These are phyloP conservation scores for Jacana jacana DNA, from an alignment of 2,113 vertebrate genomes.

Conservation along the genomic window DNA sequence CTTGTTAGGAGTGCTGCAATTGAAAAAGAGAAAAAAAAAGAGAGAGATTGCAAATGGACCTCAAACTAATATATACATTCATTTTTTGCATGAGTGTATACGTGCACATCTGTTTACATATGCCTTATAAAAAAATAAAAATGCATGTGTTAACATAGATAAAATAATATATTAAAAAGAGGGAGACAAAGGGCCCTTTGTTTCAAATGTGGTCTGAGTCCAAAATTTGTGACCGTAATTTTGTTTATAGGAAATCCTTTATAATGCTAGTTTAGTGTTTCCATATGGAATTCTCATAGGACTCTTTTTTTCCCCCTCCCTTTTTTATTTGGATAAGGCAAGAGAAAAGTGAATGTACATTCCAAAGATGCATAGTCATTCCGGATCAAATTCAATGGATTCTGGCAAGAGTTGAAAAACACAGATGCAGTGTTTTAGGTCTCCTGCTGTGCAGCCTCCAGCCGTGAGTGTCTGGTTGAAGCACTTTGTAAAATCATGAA, in stretches of 20 bases:
- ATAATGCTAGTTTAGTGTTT: constrained; percentile 84
- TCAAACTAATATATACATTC: constrained; percentile 38
- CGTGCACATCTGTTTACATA: background rate
- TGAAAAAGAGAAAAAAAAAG: background rate
- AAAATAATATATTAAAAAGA: constrained; percentile 59
- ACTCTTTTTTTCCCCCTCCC: constrained; percentile 51
- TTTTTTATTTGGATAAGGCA: constrained; percentile 82
- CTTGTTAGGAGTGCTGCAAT: constrained; percentile 73
- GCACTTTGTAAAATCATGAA: constrained; percentile 88
- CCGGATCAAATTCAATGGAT: constrained; percentile 97
- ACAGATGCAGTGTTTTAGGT: constrained; percentile 84
- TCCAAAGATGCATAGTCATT: constrained; percentile 97
- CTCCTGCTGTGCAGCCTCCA: constrained; percentile 84
- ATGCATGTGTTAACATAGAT: constrained; percentile 28
- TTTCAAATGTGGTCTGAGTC: constrained; percentile 73
- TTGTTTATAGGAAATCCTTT: constrained; percentile 89
- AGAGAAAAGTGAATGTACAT: constrained; percentile 92
- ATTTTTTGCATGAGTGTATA: constrained; percentile 14
- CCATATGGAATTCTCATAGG: constrained; percentile 92
- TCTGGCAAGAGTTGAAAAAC: constrained; percentile 91
- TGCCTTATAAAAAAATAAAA: constrained; percentile 31
- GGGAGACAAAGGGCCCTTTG: constrained; percentile 75
- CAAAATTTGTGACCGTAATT: constrained; percentile 85
- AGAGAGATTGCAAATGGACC: constrained; percentile 49
- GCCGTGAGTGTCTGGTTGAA: constrained; percentile 83